Base-by-base conservation (phyloP, 2,113 vertebrate genomes). In the Cranoglanis bouderius region DNA sequence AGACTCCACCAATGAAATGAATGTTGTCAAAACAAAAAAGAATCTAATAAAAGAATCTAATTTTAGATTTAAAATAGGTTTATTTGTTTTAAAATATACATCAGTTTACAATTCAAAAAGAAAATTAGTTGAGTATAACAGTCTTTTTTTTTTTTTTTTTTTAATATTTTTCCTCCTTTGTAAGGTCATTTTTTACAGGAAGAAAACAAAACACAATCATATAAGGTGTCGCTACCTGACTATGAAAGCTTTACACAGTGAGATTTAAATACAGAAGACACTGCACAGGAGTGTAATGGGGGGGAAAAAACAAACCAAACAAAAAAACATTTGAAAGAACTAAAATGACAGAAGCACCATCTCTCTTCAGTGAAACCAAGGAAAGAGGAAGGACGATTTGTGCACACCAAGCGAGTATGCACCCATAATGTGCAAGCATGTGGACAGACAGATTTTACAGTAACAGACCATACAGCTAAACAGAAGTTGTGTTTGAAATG, bases 81-180 rank as follows among this genome's bases (percentile, higher is more conserved):
- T 97, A 97, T 98, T 96, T 93, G 90, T 95, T 96, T 98, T 97
- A 98, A 99, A 99, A 99, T 99, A 98, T 96, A 97, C 96, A 96
- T 97, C 89, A 93, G 94, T 96, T 96, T 95, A 98, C 97, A 96
- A 95, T 96, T 93, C 96, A 94, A 95, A 97, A 97, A 97, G 97
- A 97, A 95, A 95, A 92, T 95, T 95, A 96, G 93, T 95, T 94
- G 92, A 95, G 95, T 93, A 96, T 97, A 98, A 98, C 97, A 97
- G 96, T 98, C 96, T 96, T 91, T 93, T 91, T 90, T 89, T 75
- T 7, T 55, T 88, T 70, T 55, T 85, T 91, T 92, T 84, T 49
- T 81, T 3, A 29, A 53, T 53, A 80, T 82, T 75, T 88, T 94
- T 96, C 97, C 95, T 94, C 75, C 5, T 29, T 77, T 49, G 1